Conservation (phyloP, 64 coral and sea anemone genomes). For the Montipora capricornis region DNA sequence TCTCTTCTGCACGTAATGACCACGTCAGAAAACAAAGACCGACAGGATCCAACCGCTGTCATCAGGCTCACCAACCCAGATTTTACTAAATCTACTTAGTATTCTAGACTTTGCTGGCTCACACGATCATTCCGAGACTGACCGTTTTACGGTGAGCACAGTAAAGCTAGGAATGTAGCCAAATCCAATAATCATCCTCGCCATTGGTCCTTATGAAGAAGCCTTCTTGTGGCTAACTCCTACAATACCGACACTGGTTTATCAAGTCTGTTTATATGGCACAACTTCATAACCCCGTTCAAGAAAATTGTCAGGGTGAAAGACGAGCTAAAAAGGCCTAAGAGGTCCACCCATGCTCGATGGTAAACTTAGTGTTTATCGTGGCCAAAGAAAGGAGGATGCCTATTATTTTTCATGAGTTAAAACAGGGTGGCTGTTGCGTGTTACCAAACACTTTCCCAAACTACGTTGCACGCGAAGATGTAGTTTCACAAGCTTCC, state of each 20-base stretch:
- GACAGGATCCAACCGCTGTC: conserved; percentile 52
- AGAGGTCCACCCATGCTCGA: conserved; percentile 31
- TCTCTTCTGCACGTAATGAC: conserved; percentile 54
- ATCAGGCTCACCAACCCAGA: conserved; percentile 27
- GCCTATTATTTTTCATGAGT: conserved; percentile 54
- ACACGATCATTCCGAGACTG: conserved; percentile 53
- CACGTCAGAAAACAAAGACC: conserved; percentile 61
- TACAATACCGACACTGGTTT: background rate
- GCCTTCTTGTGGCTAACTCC: conserved; percentile 25
- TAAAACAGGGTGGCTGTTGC: conserved; percentile 36
- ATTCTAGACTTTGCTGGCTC: conserved; percentile 46
- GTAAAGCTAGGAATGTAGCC: conserved; percentile 62
- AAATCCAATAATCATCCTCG: conserved; percentile 24
- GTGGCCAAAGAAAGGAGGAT: conserved; percentile 22
- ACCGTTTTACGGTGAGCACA: conserved; percentile 53
- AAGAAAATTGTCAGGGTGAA: conserved; percentile 53
- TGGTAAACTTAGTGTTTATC: conserved; percentile 46
- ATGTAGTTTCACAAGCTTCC: conserved; percentile 5
- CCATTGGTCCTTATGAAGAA: conserved; percentile 42
- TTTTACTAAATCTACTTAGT: conserved; percentile 18
- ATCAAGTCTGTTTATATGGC: conserved; percentile 54
- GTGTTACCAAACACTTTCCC: background rate
- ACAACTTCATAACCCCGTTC: conserved; percentile 58
- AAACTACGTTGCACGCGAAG: conserved; percentile 48
- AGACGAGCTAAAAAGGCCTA: conserved; percentile 6